Percentiles rank a stretch among this genome's conserved stretches.
Conservation (phyloP, 92 coral and sea anemone species). For the Meandrina meandrites region DNA sequence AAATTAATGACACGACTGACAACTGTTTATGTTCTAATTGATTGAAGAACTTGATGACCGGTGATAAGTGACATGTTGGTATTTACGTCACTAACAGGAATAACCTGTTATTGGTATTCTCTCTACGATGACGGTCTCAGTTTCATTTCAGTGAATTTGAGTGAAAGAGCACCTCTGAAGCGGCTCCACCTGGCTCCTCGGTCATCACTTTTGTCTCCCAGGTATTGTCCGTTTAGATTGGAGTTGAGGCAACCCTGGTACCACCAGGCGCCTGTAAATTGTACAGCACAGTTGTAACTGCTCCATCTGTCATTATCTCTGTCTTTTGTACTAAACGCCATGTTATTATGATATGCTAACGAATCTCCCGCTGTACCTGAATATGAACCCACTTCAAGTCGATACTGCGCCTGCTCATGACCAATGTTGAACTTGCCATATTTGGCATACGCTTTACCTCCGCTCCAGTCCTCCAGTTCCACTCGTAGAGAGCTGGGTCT, state of each 20-base stretch:
- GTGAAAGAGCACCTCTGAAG: neutral
- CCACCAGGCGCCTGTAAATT: conserved; percentile 38
- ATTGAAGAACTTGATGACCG: too few relatives aligned
- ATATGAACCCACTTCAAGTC: conserved; percentile 30
- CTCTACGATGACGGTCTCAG: neutral
- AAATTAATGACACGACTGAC: too few relatives aligned
- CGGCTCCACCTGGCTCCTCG: neutral
- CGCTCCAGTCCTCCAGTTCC: too few relatives aligned
- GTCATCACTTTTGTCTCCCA: neutral
- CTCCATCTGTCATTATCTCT: conserved; percentile 21
- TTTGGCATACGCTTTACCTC: too few relatives aligned
- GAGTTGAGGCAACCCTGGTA: neutral
- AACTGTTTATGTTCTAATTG: too few relatives aligned
- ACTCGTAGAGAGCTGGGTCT: too few relatives aligned
- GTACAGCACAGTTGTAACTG: conserved; percentile 32
- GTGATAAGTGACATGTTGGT: too few relatives aligned
- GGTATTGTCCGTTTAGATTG: conserved; percentile 38
- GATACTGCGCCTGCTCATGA: conserved; percentile 33
- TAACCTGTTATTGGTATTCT: too few relatives aligned
- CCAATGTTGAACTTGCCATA: conserved; percentile 34
- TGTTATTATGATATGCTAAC: neutral
- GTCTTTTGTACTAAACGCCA: conserved; percentile 24
- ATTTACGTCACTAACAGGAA: too few relatives aligned
- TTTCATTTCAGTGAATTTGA: conserved; percentile 22
- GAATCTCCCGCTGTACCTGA: conserved; percentile 49